Evolutionary conservation across 2,797 vertebrate genomes (phyloP).

Genomic region (Sebastes steindachneri): DNA sequence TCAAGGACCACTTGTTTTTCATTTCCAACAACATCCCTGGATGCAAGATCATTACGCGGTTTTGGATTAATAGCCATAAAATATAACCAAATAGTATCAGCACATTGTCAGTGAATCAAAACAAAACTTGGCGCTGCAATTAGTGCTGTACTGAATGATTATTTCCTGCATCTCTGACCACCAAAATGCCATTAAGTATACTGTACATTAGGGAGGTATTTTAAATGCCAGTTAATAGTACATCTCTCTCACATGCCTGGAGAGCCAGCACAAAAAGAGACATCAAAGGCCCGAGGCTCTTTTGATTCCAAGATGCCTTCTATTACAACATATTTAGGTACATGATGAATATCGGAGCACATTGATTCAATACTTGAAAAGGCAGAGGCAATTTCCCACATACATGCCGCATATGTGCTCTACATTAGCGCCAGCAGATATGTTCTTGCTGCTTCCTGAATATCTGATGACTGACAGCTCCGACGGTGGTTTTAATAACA

Average conservation of each 20-base stretch:
- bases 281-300: neutral
- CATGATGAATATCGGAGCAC: neutral
- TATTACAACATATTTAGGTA: neutral
- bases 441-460: slow-evolving; percentile 1
- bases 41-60: slow-evolving; percentile 11
- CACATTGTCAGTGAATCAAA: slow-evolving; percentile 22
- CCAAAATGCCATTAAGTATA: slow-evolving; percentile 7
- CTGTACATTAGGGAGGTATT: slow-evolving; percentile 29
- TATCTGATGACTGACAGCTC: slow-evolving; percentile 22
- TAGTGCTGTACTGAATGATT: slow-evolving; percentile 5
- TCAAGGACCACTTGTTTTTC: slow-evolving; percentile 35
- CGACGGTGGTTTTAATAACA: slow-evolving; percentile 20
- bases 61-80: slow-evolving; percentile 38
- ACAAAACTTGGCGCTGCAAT: slow-evolving; percentile 22
- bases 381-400: neutral
- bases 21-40: slow-evolving; percentile 19
- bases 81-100: slow-evolving; percentile 19
- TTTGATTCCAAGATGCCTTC: slow-evolving; percentile 8
- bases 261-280: neutral
- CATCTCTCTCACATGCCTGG: neutral
- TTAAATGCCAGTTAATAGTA: slow-evolving; percentile 17
- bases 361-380: slow-evolving; percentile 24
- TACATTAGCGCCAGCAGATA: slow-evolving; percentile 9
- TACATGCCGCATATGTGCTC: neutral
- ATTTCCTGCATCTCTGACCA: slow-evolving; percentile 23